phyloP scores from a whole-genome alignment of 2,888 invertebrate genomes.

The Agonopterix arenella region DNA sequence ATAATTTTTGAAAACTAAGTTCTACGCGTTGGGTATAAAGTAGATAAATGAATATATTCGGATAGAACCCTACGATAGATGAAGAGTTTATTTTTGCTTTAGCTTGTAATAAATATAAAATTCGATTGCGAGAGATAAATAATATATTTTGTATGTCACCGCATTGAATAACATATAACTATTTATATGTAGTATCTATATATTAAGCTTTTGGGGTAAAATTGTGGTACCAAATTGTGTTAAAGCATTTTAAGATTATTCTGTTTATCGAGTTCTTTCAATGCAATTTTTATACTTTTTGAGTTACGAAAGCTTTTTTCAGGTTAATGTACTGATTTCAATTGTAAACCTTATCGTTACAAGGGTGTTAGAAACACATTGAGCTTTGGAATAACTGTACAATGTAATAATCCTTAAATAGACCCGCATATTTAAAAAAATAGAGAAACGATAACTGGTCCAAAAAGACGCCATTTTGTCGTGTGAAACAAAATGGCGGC shows the following conservation, averaged over 20 bases:
- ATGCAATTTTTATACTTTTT: background rate
- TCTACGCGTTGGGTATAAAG: constrained; percentile 28
- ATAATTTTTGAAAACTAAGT: constrained; percentile 31
- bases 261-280: too few relatives aligned
- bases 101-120: constrained; percentile 58
- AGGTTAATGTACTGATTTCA: constrained; percentile 15
- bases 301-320: constrained; percentile 10
- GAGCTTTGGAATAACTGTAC: constrained; percentile 59
- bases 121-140: constrained; percentile 61
- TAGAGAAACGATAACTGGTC: constrained; percentile 6
- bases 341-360: constrained; percentile 44
- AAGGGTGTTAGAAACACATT: constrained; percentile 67
- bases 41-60: constrained; percentile 21
- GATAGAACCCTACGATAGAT: constrained; percentile 44
- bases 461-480: constrained; percentile 15
- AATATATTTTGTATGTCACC: constrained; percentile 69
- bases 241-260: too few relatives aligned
- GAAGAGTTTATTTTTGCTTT: constrained; percentile 74
- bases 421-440: constrained; percentile 18
- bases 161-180: constrained; percentile 35
- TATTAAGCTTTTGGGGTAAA: constrained; percentile 41
- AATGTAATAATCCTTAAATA: constrained; percentile 48
- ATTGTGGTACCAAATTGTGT: too few relatives aligned
- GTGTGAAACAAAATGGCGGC: constrained; percentile 31
- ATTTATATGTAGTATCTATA: constrained; percentile 39